phyloP scores from a whole-genome alignment of 1,140 invertebrate species.

The Drosophila suzukii region DNA sequence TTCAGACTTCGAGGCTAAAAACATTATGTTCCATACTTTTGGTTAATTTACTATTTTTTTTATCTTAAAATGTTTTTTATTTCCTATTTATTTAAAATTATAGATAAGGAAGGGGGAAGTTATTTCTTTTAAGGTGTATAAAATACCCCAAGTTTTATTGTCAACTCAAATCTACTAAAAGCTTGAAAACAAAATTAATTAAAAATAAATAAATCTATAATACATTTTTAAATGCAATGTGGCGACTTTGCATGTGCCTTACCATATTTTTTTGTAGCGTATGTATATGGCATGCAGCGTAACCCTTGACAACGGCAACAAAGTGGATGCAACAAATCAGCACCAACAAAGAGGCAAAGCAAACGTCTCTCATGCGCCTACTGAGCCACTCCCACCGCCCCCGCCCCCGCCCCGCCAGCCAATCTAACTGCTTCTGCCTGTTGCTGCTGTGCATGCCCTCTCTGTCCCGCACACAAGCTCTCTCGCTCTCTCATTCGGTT shows the following conservation, averaged over 20 bases:
- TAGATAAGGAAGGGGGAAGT: no score
- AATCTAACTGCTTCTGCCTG: slow-evolving; percentile 47
- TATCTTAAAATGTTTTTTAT: no score
- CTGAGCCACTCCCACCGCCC: neutral
- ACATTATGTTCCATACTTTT: no score
- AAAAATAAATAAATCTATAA: no score
- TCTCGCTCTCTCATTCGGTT: slow-evolving; percentile 21
- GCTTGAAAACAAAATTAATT: no score
- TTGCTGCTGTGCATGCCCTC: slow-evolving; percentile 50
- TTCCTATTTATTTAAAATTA: no score
- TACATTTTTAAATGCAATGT: neutral
- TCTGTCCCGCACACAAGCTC: slow-evolving; percentile 19
- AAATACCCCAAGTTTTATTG: no score
- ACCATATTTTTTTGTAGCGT: slow-evolving; percentile 17
- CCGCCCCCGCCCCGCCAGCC: neutral
- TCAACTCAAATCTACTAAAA: no score
- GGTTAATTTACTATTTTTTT: no score
- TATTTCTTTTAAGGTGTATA: no score
- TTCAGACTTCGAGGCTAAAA: no score
- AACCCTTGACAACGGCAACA: slow-evolving; percentile 42
- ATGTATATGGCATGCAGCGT: slow-evolving; percentile 37
- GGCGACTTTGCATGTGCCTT: no score
- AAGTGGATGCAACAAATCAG: slow-evolving; percentile 23
- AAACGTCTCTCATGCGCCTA: slow-evolving; percentile 42
- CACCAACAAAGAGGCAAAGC: slow-evolving; percentile 27